phyloP scores from a whole-genome alignment of 2,113 vertebrate species.

The Rostratula benghalensis region DNA sequence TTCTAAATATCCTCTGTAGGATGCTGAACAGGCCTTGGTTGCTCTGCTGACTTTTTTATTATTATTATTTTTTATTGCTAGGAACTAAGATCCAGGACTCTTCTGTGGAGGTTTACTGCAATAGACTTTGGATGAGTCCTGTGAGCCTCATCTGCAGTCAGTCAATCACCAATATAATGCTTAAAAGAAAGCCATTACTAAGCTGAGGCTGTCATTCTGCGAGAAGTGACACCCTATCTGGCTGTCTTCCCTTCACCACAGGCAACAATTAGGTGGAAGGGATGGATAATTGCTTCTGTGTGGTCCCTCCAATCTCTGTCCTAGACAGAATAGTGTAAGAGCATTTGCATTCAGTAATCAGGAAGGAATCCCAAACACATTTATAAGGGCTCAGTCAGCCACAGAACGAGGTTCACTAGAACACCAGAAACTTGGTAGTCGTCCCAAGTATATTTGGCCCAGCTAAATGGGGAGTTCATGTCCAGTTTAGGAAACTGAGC shows the following conservation, averaged over 20 bases:
- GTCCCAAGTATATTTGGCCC: neutral
- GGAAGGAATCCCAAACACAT: constrained; percentile 19
- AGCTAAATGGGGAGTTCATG: neutral
- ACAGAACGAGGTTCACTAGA: neutral
- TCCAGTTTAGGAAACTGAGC: neutral
- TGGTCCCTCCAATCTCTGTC: neutral
- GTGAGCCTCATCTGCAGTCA: neutral
- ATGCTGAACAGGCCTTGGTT: neutral
- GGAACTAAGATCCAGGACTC: neutral
- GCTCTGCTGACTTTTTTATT: neutral
- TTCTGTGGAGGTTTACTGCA: neutral
- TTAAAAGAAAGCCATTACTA: neutral
- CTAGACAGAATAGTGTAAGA: constrained; percentile 9
- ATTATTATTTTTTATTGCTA: neutral
- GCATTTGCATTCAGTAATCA: neutral
- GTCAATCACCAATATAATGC: neutral
- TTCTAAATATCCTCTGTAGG: neutral
- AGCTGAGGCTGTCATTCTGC: neutral
- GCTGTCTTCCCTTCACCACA: neutral
- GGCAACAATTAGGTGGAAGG: neutral
- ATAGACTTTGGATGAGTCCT: neutral
- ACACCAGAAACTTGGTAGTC: neutral
- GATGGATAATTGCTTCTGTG: neutral
- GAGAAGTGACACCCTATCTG: neutral
- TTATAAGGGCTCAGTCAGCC: neutral